Conservation (phyloP, 2,113 vertebrate species). For the Vombatus ursinus region DNA sequence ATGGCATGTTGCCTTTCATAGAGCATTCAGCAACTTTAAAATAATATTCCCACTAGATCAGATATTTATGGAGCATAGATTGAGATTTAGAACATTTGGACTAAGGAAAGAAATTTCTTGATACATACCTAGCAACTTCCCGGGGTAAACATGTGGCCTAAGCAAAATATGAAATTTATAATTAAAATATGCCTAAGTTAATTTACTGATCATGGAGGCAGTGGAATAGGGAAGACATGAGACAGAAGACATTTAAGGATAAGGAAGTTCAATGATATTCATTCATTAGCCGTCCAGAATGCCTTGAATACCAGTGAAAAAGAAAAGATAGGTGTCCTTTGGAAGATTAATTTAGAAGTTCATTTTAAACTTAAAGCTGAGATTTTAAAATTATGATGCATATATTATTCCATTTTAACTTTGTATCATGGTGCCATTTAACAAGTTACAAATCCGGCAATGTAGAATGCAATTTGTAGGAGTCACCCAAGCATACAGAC, state of each 20-base stretch:
- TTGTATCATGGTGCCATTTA: background rate
- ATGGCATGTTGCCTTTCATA: background rate
- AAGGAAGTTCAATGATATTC: constrained; percentile 17
- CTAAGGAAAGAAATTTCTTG: background rate
- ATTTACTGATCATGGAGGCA: background rate
- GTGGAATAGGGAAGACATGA: background rate
- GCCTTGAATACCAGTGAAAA: constrained; percentile 26
- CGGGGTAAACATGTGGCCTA: constrained; percentile 30
- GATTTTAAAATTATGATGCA: constrained; percentile 34
- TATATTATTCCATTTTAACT: background rate
- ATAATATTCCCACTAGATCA: constrained; percentile 44
- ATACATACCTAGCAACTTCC: background rate
- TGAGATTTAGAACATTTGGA: background rate
- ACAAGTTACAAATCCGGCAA: background rate
- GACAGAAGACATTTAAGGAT: background rate
- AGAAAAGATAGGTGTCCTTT: background rate
- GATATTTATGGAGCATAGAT: constrained; percentile 10
- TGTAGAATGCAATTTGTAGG: background rate
- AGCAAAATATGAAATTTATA: constrained; percentile 36
- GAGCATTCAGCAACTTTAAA: background rate
- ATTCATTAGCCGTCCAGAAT: constrained; percentile 47
- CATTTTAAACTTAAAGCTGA: constrained; percentile 25
- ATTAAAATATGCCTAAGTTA: background rate
- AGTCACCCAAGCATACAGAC: background rate
- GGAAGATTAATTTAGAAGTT: constrained; percentile 28